Conservation (phyloP, 2,797 vertebrate genomes). For the Neoniphon sammara region DNA sequence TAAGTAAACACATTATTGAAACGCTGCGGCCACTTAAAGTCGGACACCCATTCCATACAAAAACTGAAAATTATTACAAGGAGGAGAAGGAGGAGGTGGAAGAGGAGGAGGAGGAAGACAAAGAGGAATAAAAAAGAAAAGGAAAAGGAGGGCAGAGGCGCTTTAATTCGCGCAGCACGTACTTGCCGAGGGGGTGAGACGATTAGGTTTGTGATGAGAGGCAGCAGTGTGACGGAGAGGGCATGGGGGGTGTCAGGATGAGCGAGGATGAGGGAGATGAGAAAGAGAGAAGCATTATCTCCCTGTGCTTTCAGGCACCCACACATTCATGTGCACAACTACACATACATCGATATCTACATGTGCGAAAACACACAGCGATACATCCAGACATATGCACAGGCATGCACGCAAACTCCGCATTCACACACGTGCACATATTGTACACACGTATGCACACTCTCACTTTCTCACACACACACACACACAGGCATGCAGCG, state of each 20-base stretch:
- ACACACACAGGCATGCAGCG: slow-evolving; percentile 31
- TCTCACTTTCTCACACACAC: slow-evolving; percentile 33
- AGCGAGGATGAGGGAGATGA: slow-evolving; percentile 81
- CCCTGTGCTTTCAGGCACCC: slow-evolving; percentile 61
- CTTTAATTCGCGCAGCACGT: slow-evolving; percentile 85
- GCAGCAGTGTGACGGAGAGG: slow-evolving; percentile 83
- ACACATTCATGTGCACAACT: slow-evolving; percentile 35
- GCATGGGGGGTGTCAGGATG: slow-evolving; percentile 81
- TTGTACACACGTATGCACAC: slow-evolving; percentile 10
- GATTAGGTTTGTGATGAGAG: slow-evolving; percentile 87
- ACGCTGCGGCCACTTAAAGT: slow-evolving; percentile 76
- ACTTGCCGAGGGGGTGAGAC: slow-evolving; percentile 82
- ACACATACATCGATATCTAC: neutral
- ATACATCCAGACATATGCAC: slow-evolving; percentile 7
- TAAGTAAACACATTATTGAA: slow-evolving; percentile 82
- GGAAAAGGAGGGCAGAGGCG: slow-evolving; percentile 74
- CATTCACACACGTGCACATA: too few relatives aligned
- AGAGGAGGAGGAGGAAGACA: slow-evolving; percentile 62
- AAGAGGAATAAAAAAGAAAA: slow-evolving; percentile 69
- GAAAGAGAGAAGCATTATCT: slow-evolving; percentile 81
- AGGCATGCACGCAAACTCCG: slow-evolving; percentile 15
- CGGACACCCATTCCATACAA: slow-evolving; percentile 70
- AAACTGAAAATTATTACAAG: slow-evolving; percentile 63
- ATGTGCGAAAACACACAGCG: slow-evolving; percentile 25
- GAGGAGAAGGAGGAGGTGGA: slow-evolving; percentile 52